Evolutionary conservation across 2,888 invertebrate species (phyloP).

Genomic region (Thera obeliscata): DNA sequence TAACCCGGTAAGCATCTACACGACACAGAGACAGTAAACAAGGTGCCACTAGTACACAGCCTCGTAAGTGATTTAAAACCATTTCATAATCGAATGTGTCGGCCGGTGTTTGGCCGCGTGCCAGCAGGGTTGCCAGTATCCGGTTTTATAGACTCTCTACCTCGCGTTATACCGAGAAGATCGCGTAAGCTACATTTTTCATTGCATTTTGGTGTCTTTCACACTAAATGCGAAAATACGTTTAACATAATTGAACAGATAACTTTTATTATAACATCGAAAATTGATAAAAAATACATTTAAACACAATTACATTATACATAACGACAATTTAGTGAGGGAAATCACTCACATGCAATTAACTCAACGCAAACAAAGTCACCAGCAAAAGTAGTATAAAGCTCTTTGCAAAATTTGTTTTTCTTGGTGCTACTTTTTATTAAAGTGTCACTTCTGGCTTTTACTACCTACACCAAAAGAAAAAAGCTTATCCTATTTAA

Average conservation of each 20-base stretch:
- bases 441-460: too few species aligned
- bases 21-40: conserved; percentile 61
- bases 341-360: too few species aligned
- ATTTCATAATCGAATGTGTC: conserved; percentile 66
- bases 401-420: too few species aligned
- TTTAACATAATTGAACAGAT: background rate
- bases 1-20: conserved; percentile 48
- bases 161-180: conserved; percentile 4
- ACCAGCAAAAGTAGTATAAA: too few species aligned
- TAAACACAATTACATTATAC: background rate
- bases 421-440: too few species aligned
- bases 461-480: too few species aligned
- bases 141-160: conserved; percentile 17
- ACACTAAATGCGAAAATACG: background rate
- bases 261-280: background rate
- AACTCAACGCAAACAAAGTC: too few species aligned
- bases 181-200: conserved; percentile 1
- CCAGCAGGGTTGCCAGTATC: conserved; percentile 45
- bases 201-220: conserved; percentile 4
- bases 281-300: background rate
- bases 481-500: too few species aligned
- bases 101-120: conserved; percentile 48
- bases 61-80: conserved; percentile 74
- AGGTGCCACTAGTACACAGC: conserved; percentile 53
- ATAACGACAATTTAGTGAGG: too few species aligned